Percentiles rank a stretch among this genome's conserved stretches.
These are phyloP conservation scores for Nycticorax nycticorax DNA, from an alignment of 2,113 vertebrate species.

Conservation along the genomic window DNA sequence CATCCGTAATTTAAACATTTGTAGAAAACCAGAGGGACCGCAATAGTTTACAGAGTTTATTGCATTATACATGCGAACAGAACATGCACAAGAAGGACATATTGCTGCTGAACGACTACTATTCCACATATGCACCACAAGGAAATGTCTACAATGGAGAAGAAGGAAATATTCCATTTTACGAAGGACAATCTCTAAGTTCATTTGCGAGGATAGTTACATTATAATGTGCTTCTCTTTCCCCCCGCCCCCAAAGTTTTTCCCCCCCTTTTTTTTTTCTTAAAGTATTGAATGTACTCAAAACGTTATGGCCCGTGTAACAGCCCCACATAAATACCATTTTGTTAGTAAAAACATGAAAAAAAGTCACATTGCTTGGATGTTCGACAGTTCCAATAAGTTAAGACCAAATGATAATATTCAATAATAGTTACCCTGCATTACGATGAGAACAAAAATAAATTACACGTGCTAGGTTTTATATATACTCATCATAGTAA, in stretches of 20 bases:
- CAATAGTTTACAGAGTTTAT: conserved; percentile 89
- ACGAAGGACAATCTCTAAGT: conserved; percentile 78
- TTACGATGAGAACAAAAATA: conserved; percentile 85
- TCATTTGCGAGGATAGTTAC: conserved; percentile 78
- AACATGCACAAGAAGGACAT: conserved; percentile 91
- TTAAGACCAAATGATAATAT: conserved; percentile 84
- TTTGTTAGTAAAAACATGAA: conserved; percentile 81
- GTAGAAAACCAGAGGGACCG: conserved; percentile 76
- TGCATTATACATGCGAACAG: conserved; percentile 96
- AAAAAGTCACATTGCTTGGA: conserved; percentile 82
- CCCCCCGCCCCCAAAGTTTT: conserved; percentile 65
- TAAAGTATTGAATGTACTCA: conserved; percentile 75
- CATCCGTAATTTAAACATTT: not conserved
- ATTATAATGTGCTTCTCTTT: conserved; percentile 82
- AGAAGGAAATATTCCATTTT: conserved; percentile 75
- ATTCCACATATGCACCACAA: conserved; percentile 83
- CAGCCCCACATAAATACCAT: conserved; percentile 79
- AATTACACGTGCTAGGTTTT: conserved; percentile 85
- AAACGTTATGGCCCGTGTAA: conserved; percentile 76
- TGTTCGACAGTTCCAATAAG: conserved; percentile 82
- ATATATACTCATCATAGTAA: conserved; percentile 76
- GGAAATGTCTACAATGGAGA: conserved; percentile 76
- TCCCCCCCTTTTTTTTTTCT: conserved; percentile 26
- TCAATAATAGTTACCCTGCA: conserved; percentile 84
- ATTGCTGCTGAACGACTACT: conserved; percentile 78